phyloP scores from a whole-genome alignment of 1,140 invertebrate species.

The Drusus annulatus region DNA sequence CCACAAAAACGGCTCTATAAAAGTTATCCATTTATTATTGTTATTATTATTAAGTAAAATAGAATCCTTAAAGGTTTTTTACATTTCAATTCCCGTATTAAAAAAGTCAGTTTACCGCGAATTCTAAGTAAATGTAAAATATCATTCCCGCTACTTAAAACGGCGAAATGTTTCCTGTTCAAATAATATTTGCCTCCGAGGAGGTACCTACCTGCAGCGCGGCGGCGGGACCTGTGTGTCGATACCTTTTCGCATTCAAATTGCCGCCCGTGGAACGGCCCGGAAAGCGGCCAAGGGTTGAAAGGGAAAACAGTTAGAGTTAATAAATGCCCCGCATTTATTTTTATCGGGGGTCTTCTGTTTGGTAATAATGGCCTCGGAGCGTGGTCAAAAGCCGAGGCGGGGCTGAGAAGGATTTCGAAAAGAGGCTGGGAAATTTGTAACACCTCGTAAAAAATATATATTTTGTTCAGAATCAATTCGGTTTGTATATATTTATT shows the following conservation, averaged over 20 bases:
- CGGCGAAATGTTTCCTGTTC: not conserved
- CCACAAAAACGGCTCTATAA: too few species aligned
- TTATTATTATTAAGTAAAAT: too few species aligned
- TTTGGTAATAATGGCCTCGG: constrained; percentile 26
- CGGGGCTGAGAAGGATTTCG: too few species aligned
- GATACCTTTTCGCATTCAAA: constrained; percentile 25
- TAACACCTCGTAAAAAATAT: too few species aligned
- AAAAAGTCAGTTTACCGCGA: too few species aligned
- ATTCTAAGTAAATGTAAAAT: too few species aligned
- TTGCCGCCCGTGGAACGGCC: constrained; percentile 50
- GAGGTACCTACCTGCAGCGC: not conserved
- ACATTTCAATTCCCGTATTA: too few species aligned
- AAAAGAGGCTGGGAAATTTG: too few species aligned
- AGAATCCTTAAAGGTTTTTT: too few species aligned
- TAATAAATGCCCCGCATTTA: constrained; percentile 33
- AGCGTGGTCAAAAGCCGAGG: constrained; percentile 20
- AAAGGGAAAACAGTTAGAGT: constrained; percentile 41
- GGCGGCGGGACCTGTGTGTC: not conserved
- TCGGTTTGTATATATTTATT: too few species aligned
- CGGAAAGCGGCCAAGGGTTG: constrained; percentile 52
- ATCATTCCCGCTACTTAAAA: not conserved
- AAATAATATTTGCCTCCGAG: not conserved
- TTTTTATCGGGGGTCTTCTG: constrained; percentile 26
- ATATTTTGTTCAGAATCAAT: too few species aligned
- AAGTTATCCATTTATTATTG: too few species aligned